Evolutionary conservation across 2,113 vertebrate species (phyloP), one percentile per base, ranked within the genome.

Genomic region (Sapayoa aenigma): DNA sequence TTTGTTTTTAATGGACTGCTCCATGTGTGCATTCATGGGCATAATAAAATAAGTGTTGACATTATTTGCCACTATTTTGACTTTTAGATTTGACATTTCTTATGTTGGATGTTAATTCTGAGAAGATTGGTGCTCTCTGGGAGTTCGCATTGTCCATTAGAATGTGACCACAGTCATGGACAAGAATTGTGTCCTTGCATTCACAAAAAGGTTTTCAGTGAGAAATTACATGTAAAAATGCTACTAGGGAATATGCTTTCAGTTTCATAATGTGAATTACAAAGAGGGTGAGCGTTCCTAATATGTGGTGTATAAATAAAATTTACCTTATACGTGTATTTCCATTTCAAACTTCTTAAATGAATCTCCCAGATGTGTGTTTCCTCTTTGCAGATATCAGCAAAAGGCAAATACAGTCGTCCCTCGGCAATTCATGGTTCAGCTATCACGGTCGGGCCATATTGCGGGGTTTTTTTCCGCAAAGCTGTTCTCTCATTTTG

Each of bases 281-380:
- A 63, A 80, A 82, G 87, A 84, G 14, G 3, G 2, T 47, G 49
- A 77, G 42, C 5, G 10, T 31, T 83, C 23, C 72, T 84, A 21
- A 18, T 25, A 35, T 81, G 67, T 90, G 25, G 28, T 49, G 80
- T 49, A 39, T 10, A 75, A 85, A 35, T 67, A 56, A 92, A 72
- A 28, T 58, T 94, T 85, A 96, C 68, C 66, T 94, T 59, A 24
- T 62, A n/a, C n/a, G n/a, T n/a, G n/a, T n/a, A 52, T 74, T 96
- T 95, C 66, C 84, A 55, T 89, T 84, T 69, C 90, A 42, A 92
- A 78, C 25, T 52, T 95, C 23, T n/a, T 93, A 80, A 96, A 69
- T 77, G 50, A 85, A 79, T 92, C 76, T 94, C 92, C 66, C 35
- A 90, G 78, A 41, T 89, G 33, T 47, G 72, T 94, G 39, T 96